phyloP scores from a whole-genome alignment of 2,797 vertebrate genomes.

The Clarias laeviceps region DNA sequence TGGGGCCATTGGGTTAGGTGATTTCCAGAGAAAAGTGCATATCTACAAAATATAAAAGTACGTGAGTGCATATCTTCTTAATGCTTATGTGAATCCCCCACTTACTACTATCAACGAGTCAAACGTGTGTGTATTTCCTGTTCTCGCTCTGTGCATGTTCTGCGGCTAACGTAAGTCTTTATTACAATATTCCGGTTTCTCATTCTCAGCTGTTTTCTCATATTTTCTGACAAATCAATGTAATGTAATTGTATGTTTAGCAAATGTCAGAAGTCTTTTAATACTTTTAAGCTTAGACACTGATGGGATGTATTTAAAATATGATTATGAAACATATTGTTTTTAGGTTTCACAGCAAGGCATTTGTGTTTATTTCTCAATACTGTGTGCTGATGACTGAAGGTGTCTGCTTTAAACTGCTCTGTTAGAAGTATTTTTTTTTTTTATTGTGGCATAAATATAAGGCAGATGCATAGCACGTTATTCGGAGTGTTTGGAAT shows the following conservation, averaged over 20 bases:
- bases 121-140: conserved; percentile 13
- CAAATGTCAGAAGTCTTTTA: neutral
- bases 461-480: neutral
- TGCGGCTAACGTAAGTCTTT: conserved; percentile 9
- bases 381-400: neutral
- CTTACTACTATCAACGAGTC: neutral
- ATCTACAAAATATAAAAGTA: neutral
- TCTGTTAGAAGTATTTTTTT: neutral
- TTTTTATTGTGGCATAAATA: neutral
- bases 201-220: neutral
- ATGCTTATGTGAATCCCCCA: neutral
- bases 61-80: neutral
- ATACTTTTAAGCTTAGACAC: neutral
- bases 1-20: neutral
- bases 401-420: neutral
- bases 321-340: neutral
- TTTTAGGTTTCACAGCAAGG: neutral
- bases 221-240: neutral
- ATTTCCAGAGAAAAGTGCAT: conserved; percentile 14
- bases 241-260: neutral
- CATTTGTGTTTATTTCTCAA: neutral
- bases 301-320: neutral
- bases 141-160: neutral
- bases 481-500: neutral
- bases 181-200: neutral